Percentiles rank a stretch among this genome's conserved stretches.
phyloP scores from a whole-genome alignment of 2,888 invertebrate species.

The Willowsia nigromaculata region DNA sequence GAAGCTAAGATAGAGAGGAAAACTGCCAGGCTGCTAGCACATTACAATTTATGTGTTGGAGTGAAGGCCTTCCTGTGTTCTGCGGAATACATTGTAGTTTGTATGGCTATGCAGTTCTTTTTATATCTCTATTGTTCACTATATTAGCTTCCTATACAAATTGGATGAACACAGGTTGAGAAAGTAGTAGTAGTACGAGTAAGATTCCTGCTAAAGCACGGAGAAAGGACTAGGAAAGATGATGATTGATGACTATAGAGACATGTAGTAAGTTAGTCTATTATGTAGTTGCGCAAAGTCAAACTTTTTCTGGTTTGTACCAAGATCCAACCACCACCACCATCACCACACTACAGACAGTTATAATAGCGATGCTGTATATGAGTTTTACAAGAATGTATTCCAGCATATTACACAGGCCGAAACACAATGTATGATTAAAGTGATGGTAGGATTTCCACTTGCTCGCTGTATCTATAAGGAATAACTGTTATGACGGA shows the following conservation, averaged over 20 bases:
- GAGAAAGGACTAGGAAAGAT: background rate
- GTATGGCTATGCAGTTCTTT: too few relatives aligned
- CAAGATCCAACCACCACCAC: background rate
- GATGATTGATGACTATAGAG: slow-evolving; percentile 13
- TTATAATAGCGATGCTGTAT: background rate
- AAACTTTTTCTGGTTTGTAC: slow-evolving; percentile 17
- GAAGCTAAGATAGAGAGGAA: background rate
- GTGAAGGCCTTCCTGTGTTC: background rate
- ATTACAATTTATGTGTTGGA: slow-evolving; percentile 3
- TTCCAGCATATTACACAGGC: too few relatives aligned
- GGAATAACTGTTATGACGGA: background rate
- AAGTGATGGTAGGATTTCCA: background rate
- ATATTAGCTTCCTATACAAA: too few relatives aligned
- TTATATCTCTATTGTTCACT: too few relatives aligned
- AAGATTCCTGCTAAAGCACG: background rate
- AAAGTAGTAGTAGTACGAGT: background rate
- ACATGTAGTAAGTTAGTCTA: background rate
- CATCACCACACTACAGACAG: background rate
- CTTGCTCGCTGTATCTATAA: background rate
- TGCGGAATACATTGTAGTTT: background rate
- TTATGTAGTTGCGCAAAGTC: background rate
- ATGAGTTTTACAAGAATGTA: too few relatives aligned
- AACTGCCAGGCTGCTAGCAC: background rate
- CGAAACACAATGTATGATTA: background rate
- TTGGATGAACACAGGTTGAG: background rate